phyloP scores from a whole-genome alignment of 2,113 vertebrate species.

The Sisor rabdophorus region DNA sequence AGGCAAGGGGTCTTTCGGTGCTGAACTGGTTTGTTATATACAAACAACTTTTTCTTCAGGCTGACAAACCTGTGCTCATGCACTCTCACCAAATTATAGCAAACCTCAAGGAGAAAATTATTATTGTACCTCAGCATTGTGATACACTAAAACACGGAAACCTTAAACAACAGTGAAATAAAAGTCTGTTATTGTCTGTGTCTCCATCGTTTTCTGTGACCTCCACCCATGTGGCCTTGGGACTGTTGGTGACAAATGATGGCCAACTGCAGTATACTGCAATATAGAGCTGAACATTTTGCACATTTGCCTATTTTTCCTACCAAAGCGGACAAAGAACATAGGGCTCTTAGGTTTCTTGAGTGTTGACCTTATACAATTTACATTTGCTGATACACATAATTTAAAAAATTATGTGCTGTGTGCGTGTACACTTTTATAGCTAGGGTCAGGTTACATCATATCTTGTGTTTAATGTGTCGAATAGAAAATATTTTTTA shows the following conservation, averaged over 20 bases:
- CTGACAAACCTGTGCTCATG: no score
- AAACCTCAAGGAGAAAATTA: no score
- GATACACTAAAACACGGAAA: conserved; percentile 59
- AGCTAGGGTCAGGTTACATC: no score
- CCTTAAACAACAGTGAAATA: conserved; percentile 69
- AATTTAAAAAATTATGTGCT: no score
- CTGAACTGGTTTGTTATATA: no score
- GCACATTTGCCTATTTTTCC: neutral
- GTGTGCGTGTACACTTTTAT: neutral
- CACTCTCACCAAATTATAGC: no score
- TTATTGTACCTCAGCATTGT: conserved; percentile 62
- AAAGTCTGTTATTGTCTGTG: conserved; percentile 55
- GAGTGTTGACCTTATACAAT: conserved; percentile 25
- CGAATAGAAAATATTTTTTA: neutral
- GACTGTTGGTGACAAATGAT: conserved; percentile 34
- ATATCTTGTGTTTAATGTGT: no score
- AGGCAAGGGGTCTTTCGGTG: no score
- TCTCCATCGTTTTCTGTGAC: conserved; percentile 55
- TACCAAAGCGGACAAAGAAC: conserved; percentile 35
- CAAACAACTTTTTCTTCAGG: no score
- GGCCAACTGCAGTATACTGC: conserved; percentile 30
- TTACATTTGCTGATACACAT: neutral
- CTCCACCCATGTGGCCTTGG: conserved; percentile 44
- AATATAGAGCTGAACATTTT: conserved; percentile 1
- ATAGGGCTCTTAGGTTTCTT: conserved; percentile 44